phyloP scores from a whole-genome alignment of 1,140 invertebrate species.

The Zophobas morio region DNA sequence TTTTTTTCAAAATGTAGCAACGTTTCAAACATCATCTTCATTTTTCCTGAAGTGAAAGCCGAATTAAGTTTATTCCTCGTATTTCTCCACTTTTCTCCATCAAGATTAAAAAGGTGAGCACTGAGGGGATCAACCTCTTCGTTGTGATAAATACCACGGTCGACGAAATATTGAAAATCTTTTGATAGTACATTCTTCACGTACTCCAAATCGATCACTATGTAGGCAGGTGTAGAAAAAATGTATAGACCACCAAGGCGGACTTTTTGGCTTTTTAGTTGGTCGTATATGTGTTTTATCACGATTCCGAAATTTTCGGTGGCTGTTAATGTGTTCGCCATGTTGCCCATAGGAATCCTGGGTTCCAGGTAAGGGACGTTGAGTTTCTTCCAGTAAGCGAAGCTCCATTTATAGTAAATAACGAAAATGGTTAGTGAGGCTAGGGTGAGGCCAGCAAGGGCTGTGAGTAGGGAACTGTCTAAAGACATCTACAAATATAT shows the following conservation, averaged over 20 bases:
- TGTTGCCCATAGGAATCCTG: too few species aligned
- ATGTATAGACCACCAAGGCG: slow-evolving; percentile 55
- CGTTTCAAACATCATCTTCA: slow-evolving; percentile 64
- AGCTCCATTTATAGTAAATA: too few species aligned
- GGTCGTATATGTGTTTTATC: slow-evolving; percentile 50
- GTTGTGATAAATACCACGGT: slow-evolving; percentile 64
- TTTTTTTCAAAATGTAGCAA: not conserved
- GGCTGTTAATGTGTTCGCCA: too few species aligned
- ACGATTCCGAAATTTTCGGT: too few species aligned
- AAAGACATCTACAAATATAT: too few species aligned
- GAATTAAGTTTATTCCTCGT: slow-evolving; percentile 58
- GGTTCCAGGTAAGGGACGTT: too few species aligned
- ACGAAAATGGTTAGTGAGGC: too few species aligned
- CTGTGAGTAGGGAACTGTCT: too few species aligned
- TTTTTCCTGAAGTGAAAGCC: slow-evolving; percentile 64
- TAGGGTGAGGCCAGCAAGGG: too few species aligned
- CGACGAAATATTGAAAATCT: slow-evolving; percentile 73
- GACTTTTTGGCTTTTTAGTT: slow-evolving; percentile 59
- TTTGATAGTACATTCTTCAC: slow-evolving; percentile 71
- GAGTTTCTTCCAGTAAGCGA: too few species aligned
- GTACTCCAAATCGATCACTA: slow-evolving; percentile 69
- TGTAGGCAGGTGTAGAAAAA: slow-evolving; percentile 46
- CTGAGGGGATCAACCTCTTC: slow-evolving; percentile 69
- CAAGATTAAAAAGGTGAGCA: slow-evolving; percentile 56
- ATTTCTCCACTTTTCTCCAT: slow-evolving; percentile 64